Conservation (phyloP, 2,797 vertebrate species). For the Adelosebastes latens region DNA sequence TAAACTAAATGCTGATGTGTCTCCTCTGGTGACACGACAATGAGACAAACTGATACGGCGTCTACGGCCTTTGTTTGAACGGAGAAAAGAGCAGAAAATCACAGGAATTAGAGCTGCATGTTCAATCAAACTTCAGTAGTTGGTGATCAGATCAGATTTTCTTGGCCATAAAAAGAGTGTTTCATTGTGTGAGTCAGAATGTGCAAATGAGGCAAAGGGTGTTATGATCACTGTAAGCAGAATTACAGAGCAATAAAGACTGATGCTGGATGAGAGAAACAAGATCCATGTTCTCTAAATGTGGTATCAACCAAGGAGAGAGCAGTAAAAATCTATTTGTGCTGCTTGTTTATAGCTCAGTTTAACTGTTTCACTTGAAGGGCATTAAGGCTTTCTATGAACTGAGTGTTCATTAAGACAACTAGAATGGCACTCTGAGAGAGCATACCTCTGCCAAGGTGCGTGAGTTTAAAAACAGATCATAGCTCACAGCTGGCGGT, state of each 20-base stretch:
- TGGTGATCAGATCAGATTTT: constrained; percentile 44
- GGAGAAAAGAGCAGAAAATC: neutral
- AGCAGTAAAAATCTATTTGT: constrained; percentile 25
- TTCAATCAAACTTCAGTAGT: constrained; percentile 11
- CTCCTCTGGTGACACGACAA: constrained; percentile 25
- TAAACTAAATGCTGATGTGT: neutral
- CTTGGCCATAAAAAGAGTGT: constrained; percentile 23
- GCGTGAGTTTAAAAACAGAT: too few species aligned
- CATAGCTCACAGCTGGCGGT: too few species aligned
- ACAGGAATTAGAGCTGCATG: neutral
- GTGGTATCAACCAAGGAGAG: neutral
- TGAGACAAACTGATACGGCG: constrained; percentile 12
- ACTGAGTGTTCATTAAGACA: constrained; percentile 13
- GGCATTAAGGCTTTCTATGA: constrained; percentile 10
- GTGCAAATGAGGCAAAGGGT: constrained; percentile 40
- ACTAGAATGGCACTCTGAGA: too few species aligned
- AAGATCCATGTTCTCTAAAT: neutral
- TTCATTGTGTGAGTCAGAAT: constrained; percentile 45
- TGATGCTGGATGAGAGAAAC: constrained; percentile 7
- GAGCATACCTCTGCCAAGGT: too few species aligned
- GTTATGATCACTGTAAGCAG: constrained; percentile 48
- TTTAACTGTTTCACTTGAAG: constrained; percentile 15
- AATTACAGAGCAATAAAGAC: constrained; percentile 43
- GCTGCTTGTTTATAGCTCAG: constrained; percentile 18
- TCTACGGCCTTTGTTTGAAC: neutral